Evolutionary conservation across 2,888 invertebrate species (phyloP), one percentile per base, ranked within the genome.

Genomic region (Luperina testacea): DNA sequence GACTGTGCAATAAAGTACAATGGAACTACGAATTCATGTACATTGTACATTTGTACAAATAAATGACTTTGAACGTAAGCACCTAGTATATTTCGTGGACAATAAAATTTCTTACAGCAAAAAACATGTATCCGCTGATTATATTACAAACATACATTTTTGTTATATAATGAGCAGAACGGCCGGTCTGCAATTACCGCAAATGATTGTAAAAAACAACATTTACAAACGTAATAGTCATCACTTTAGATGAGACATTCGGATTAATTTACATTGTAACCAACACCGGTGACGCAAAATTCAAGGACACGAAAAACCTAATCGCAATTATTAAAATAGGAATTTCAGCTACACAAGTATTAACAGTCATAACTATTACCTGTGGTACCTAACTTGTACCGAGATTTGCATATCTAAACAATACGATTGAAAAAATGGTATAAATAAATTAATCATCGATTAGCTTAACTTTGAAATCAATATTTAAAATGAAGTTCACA

Each of bases 31-130:
- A 77, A 81, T 32, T 32, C 32, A 32, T 32, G 32, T 61, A 74
- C 63, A 57, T 77, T 48, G 65, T 67, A 84, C 87, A 89, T 77
- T 84, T 89, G 89, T 87, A 78, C 84, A 89, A 89, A 89, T 86
- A 89, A 80, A 86, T 81, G 78, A 81, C 86, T 61, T 45, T 61
- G 69, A 38, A 81, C 59, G 64, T 77, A 79, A 68, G 67, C 48
- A 68, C 75, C 67, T 59, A 71, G 73, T 75, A 64, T 73, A 86
- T 83, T 87, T 80, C 74, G 85, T 81, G 78, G 79, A 89, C 85
- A 88, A 75, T 81, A 82, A 74, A 59, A 84, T 83, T 74, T 87
- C 85, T 82, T 77, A 75, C 69, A 77, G 73, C 74, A 89, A 87
- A 85, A 88, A 87, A 80, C 72, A 8, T 71, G 80, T 88, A 87